Base-by-base conservation (phyloP, 2,888 invertebrate species). In the Ochropacha duplaris region DNA sequence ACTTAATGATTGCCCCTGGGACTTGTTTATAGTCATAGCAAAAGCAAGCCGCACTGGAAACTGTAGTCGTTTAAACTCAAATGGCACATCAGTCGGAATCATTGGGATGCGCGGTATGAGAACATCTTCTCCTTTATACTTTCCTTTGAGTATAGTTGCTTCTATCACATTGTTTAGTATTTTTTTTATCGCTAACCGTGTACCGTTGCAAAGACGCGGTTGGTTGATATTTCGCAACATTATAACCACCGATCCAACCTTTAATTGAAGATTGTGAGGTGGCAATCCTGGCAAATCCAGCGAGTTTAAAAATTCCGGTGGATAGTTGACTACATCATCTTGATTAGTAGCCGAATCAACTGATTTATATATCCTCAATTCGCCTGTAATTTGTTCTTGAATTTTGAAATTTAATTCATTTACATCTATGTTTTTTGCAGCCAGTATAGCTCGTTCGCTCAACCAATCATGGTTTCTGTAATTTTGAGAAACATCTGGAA, bases 241-340 rank as follows among this genome's bases (percentile, higher is more conserved):
- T 14, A 70, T 69, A 26, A 68, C 54, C 1, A 64, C 60, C 19
- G 66, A 65, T 50, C 67, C 71, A 50, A 69, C 58, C 39, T 70
- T 71, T 54, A 71, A 61, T 60, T 64, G 66, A 22, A 72, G 58
- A 71, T 68, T 72, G 50, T 74, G 68, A 44, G 71, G 68, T 64
- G 69, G 68, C 49, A 70, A 57, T 61, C 71, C 69, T 34, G 69
- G 68, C 55, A 68, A 61, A 39, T 72, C 68, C 60, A 73, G 57
- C 0, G 68, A 71, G 50, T 72, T 72, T 59, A 72, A 71, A 71
- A 73, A 73, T 63, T 76, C 73, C n/a, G 65, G 26, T 50, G 72
- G 72, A 71, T 72, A 76, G 67, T 73, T 73, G 49, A 69, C 66
- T 8, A 64, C 66, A 54, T 73, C 73, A 70, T 72, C 65, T 59